Base-by-base conservation (phyloP, 2,888 invertebrate species). In the Antheraea assamensis region DNA sequence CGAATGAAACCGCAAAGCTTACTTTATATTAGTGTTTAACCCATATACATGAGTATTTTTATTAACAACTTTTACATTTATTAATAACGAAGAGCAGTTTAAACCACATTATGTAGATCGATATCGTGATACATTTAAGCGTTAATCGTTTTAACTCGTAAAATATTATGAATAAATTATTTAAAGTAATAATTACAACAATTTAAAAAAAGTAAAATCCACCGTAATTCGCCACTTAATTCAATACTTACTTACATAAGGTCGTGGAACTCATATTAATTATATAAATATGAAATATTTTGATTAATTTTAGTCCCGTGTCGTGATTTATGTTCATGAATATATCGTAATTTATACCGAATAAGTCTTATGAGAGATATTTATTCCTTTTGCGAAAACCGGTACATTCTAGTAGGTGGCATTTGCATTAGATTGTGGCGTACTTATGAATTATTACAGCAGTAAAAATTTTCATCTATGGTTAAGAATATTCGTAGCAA, bases 321-420 rank as follows among this genome's bases (percentile, higher is more conserved):
- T 58, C 55, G 10, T 58, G 55, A 58, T 58, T 58, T 58, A 58
- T 58, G 55, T n/a, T 58, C 55, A 58, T 58, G 21, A 58, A n/a
- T 58, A 58, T 58, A 58, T n/a, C 10, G 7, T 58, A 58, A 58
- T 58, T 21, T 7, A 58, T n/a, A 58, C 55, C n/a, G 19, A 58
- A 58, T 58, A 58, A 21, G 55, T 58, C n/a, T 58, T n/a, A 58
- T 10, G 21, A 21, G 55, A 58, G 55, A 58, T 58, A n/a, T 58
- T 58, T 58, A 5, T n/a, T 5, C 55, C 55, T 58, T n/a, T 58
- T 58, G 21, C 55, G n/a, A 58, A n/a, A 58, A 58, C 55, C n/a
- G n/a, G 55, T 58, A 58, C 21, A 58, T 58, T 58, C 55, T 58
- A 58, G 55, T 21, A 7, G 10, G 4, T 17, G 5, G 49, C 5